These are phyloP conservation scores for Euleptes europaea DNA, from an alignment of 2,113 vertebrate genomes.

Conservation along the genomic window DNA sequence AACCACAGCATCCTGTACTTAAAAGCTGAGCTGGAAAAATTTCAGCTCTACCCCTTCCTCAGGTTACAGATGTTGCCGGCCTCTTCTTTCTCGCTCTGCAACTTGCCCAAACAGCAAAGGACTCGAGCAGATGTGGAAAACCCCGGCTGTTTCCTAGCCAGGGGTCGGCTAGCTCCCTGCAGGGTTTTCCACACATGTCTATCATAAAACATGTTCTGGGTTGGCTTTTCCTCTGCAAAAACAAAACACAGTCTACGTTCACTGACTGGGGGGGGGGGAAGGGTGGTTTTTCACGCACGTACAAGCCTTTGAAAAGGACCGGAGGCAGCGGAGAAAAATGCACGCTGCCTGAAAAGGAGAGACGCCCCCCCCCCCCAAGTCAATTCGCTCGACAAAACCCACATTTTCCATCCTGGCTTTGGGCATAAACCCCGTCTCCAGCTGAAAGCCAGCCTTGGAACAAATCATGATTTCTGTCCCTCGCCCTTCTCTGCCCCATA, in stretches of 20 bases:
- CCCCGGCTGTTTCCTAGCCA: accelerated
- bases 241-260: no score
- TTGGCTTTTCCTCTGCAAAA: accelerated
- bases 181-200: accelerated
- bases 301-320: neutral
- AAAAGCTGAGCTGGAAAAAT: neutral
- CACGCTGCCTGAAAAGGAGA: neutral
- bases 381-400: neutral
- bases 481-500: no score
- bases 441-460: no score
- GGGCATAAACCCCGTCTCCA: no score
- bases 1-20: no score
- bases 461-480: no score
- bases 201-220: neutral
- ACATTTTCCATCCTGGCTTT: neutral
- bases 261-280: neutral
- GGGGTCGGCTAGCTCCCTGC: accelerated
- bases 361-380: no score
- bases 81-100: neutral
- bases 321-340: neutral
- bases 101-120: neutral
- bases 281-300: neutral
- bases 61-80: neutral
- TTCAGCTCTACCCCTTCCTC: neutral
- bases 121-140: neutral